Conservation (phyloP, 2,888 invertebrate species). For the Platycnemis pennipes region DNA sequence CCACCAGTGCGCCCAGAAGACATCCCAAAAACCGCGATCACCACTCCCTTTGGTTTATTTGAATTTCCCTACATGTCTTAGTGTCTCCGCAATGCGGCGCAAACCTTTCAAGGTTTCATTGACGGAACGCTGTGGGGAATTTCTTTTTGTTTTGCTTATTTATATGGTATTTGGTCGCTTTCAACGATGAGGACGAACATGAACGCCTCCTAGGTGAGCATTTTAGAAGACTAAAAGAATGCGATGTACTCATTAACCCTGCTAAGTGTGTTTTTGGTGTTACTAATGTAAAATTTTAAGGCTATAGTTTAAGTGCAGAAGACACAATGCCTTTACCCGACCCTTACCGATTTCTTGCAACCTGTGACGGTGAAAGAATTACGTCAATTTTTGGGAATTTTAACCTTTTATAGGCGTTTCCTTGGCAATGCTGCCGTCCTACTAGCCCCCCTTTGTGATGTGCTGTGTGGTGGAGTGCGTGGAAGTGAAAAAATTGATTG, state of each 20-base stretch:
- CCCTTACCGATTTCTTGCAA: too few relatives aligned
- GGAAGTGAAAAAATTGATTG: too few relatives aligned
- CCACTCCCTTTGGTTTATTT: background rate
- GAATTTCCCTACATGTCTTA: background rate
- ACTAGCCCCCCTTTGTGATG: too few relatives aligned
- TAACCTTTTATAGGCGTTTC: too few relatives aligned
- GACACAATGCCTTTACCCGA: too few relatives aligned
- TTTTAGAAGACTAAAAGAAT: background rate
- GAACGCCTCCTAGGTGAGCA: background rate
- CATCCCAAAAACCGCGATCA: background rate
- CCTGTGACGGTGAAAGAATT: too few relatives aligned
- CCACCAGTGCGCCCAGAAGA: too few relatives aligned
- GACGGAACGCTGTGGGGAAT: background rate
- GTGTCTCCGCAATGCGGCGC: background rate
- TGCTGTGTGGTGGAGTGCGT: too few relatives aligned
- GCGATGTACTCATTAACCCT: background rate
- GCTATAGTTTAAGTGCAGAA: too few relatives aligned
- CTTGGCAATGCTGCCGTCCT: too few relatives aligned
- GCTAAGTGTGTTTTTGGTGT: conserved; percentile 13
- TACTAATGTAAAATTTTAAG: background rate
- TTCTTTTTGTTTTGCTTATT: background rate
- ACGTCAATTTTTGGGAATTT: too few relatives aligned
- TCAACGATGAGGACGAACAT: background rate
- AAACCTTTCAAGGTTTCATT: background rate
- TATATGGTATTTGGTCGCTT: background rate